phyloP scores from a whole-genome alignment of 2,888 invertebrate genomes.

The Scelioninae gen. 1 region DNA sequence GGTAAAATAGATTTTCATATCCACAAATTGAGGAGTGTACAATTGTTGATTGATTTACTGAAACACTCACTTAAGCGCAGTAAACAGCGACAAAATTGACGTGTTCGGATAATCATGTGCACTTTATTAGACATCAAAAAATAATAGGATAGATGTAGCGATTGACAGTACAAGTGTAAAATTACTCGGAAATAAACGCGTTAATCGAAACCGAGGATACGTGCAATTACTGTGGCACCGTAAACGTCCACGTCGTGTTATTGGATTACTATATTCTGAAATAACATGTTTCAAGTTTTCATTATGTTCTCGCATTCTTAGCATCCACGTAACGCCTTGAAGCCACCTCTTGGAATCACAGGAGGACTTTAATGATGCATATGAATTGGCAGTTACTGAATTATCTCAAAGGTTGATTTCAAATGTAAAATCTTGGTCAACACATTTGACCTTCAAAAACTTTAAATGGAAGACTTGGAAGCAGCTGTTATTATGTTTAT shows the following conservation, averaged over 20 bases:
- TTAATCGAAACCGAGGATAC: slow-evolving; percentile 63
- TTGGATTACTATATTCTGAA: slow-evolving; percentile 69
- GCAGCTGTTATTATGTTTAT: no score
- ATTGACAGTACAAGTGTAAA: slow-evolving; percentile 51
- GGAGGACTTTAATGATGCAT: slow-evolving; percentile 53
- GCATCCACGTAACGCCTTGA: slow-evolving; percentile 63
- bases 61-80: slow-evolving; percentile 17
- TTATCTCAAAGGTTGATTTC: slow-evolving; percentile 62
- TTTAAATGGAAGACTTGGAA: no score
- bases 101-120: slow-evolving; percentile 44
- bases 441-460: neutral
- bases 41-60: slow-evolving; percentile 25
- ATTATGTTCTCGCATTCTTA: slow-evolving; percentile 69
- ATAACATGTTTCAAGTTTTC: slow-evolving; percentile 70
- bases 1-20: neutral
- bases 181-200: slow-evolving; percentile 68
- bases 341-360: slow-evolving; percentile 55
- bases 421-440: slow-evolving; percentile 20
- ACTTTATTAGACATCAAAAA: slow-evolving; percentile 52
- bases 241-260: slow-evolving; percentile 67
- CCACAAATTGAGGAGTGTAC: neutral
- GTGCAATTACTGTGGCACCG: slow-evolving; percentile 63
- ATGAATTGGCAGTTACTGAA: slow-evolving; percentile 66
- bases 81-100: slow-evolving; percentile 27
- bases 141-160: slow-evolving; percentile 49